Evolutionary conservation across 2,888 invertebrate genomes (phyloP).

Genomic region (Drosophila longiperda): DNA sequence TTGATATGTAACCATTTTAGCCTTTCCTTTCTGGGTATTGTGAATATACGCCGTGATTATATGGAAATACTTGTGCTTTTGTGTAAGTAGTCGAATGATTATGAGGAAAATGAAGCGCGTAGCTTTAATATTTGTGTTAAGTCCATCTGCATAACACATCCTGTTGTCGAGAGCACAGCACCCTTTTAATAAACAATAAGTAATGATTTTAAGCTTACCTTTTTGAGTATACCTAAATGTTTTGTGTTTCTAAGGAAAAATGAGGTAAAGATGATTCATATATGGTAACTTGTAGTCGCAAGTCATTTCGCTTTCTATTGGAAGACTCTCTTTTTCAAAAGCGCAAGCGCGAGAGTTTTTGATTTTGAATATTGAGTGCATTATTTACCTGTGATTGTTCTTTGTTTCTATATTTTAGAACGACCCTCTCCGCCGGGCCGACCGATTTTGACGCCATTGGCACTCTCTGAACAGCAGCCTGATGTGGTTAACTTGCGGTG

Average conservation of each 20-base stretch:
- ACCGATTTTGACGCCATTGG: slow-evolving; percentile 91
- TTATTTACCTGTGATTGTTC: slow-evolving; percentile 39
- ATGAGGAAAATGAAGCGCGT: not conserved
- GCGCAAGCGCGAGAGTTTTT: slow-evolving; percentile 35
- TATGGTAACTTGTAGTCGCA: not conserved
- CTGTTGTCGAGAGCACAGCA: not conserved
- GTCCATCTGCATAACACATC: not conserved
- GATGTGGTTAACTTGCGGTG: slow-evolving; percentile 93
- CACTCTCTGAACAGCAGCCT: slow-evolving; percentile 90
- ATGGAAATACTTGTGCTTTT: not conserved
- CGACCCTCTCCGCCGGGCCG: slow-evolving; percentile 92
- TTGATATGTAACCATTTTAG: not conserved
- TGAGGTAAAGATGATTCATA: not conserved
- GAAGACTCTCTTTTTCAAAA: slow-evolving; percentile 9
- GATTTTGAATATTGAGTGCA: slow-evolving; percentile 13
- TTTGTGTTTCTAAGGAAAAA: not conserved
- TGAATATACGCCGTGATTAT: not conserved
- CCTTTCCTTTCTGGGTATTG: not conserved
- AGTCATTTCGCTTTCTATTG: not conserved
- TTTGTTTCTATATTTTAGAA: slow-evolving; percentile 85
- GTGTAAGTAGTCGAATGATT: not conserved
- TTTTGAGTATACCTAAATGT: not conserved
- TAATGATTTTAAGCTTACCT: not conserved
- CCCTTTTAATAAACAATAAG: not conserved
- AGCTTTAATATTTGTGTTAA: not conserved